Evolutionary conservation across 2,113 vertebrate species (phyloP).

Genomic region (Pandion haliaetus): DNA sequence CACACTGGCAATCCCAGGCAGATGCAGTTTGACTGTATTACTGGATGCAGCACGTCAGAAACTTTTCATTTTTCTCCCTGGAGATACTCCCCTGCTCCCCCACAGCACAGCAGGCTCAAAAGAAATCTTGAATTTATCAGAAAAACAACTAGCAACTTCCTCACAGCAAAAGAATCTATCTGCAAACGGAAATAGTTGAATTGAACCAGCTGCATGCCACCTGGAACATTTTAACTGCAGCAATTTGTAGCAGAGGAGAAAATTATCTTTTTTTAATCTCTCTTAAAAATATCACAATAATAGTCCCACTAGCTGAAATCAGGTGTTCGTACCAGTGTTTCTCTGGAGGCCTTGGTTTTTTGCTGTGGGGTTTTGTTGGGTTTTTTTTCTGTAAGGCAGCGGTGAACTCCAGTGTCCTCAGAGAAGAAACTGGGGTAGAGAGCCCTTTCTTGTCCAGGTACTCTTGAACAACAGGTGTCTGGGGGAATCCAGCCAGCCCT

Average conservation of each 20-base stretch:
- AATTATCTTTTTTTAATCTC: background rate
- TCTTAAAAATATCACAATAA: background rate
- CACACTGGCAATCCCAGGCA: background rate
- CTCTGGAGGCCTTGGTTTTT: background rate
- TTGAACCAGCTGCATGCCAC: conserved; percentile 27
- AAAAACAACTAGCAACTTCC: conserved; percentile 8
- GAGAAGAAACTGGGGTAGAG: background rate
- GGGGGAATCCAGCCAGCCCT: background rate
- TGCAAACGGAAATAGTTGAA: background rate
- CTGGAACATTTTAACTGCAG: conserved; percentile 22
- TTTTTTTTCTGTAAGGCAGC: background rate
- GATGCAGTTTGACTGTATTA: background rate
- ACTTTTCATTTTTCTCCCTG: background rate
- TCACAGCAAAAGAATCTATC: background rate
- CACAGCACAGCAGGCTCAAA: background rate
- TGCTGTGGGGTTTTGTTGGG: background rate
- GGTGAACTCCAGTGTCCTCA: background rate
- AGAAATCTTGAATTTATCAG: conserved; percentile 31
- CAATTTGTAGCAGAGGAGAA: background rate
- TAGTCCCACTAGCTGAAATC: background rate
- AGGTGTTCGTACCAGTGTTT: background rate
- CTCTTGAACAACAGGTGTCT: background rate
- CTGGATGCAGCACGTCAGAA: background rate
- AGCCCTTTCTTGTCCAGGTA: background rate
- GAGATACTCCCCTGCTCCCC: background rate